Conservation (phyloP, 2,797 vertebrate genomes). For the Sebastes alutus region DNA sequence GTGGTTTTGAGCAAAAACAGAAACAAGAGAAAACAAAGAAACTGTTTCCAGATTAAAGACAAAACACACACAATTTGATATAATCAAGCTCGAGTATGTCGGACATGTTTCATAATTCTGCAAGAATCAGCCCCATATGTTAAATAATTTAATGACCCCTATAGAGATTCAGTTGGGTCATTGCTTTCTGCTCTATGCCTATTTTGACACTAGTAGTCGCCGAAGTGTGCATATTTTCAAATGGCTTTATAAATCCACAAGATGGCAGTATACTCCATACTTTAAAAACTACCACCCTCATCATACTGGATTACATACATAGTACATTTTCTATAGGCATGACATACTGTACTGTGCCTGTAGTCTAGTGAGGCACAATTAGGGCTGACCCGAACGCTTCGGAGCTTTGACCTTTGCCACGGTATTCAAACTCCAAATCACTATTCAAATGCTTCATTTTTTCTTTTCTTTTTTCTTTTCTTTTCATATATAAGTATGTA, state of each 20-base stretch:
- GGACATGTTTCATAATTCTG: not conserved
- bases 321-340: not conserved
- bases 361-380: not conserved
- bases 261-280: slow-evolving; percentile 41
- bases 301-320: not conserved
- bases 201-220: not conserved
- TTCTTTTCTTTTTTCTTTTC: too few relatives aligned
- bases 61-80: not conserved
- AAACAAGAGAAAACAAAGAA: not conserved
- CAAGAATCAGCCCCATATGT: not conserved
- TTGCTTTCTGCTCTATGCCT: not conserved
- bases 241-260: slow-evolving; percentile 26
- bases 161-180: not conserved
- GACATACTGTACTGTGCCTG: not conserved
- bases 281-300: not conserved
- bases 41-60: not conserved
- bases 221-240: not conserved
- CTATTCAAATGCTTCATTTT: too few relatives aligned
- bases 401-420: too few relatives aligned
- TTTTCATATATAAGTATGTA: too few relatives aligned
- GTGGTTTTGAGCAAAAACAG: not conserved
- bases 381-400: too few relatives aligned
- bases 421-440: too few relatives aligned
- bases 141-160: not conserved
- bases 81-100: not conserved